Percentiles rank a stretch among this genome's conserved stretches.
phyloP scores from a whole-genome alignment of 2,797 vertebrate genomes.

The Tangara arthus region DNA sequence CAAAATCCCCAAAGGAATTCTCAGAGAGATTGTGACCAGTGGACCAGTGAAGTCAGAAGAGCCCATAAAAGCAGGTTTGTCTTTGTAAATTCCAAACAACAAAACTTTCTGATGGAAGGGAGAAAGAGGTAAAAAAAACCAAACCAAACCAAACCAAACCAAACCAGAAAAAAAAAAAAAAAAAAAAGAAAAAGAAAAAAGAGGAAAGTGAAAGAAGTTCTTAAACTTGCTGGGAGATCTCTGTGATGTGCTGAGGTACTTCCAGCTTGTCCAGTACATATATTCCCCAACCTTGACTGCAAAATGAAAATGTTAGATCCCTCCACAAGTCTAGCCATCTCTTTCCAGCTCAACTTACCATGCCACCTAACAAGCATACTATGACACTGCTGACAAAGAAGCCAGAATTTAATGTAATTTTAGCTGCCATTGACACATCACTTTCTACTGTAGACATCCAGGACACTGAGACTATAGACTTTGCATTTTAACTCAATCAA shows the following conservation, averaged over 20 bases:
- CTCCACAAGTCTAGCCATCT: background rate
- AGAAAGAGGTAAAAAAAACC: background rate
- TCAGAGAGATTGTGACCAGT: background rate
- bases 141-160: background rate
- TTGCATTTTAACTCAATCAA: background rate
- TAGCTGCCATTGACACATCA: background rate
- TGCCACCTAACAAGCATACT: background rate
- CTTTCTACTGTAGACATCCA: background rate
- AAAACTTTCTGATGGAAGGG: background rate
- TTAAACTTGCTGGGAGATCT: background rate
- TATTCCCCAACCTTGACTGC: background rate
- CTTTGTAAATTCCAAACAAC: background rate
- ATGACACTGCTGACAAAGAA: background rate
- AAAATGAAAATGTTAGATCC: background rate
- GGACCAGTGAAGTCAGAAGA: background rate
- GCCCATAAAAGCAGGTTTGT: background rate
- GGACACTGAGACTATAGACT: background rate
- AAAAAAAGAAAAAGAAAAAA: background rate
- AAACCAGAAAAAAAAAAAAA: accelerated
- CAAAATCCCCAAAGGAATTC: background rate
- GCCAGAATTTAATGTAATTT: background rate
- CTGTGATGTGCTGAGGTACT: background rate
- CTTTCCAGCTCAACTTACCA: background rate
- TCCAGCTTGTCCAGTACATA: background rate
- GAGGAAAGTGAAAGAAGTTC: background rate